Conservation (phyloP, 2,888 invertebrate species). For the Callyntrura sp. region DNA sequence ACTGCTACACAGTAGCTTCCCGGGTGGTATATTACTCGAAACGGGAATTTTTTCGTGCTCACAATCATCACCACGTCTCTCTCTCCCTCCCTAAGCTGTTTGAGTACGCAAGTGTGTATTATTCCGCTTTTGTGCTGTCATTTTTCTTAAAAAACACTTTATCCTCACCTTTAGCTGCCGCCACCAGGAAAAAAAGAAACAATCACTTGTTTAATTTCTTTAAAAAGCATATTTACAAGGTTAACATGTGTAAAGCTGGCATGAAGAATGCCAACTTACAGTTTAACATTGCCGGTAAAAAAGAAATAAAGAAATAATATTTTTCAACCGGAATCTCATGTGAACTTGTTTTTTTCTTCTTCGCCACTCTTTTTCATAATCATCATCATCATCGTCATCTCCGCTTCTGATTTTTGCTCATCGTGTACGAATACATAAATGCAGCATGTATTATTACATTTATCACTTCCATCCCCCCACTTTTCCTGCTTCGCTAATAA, state of each 20-base stretch:
- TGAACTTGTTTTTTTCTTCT: constrained; percentile 66
- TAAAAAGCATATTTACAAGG: constrained; percentile 40
- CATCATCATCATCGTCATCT: constrained; percentile 1
- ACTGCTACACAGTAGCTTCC: constrained; percentile 52
- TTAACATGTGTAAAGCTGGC: constrained; percentile 32
- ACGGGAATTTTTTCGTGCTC: constrained; percentile 47
- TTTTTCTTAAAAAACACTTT: constrained; percentile 46
- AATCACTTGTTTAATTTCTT: background rate
- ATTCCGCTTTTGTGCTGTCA: background rate
- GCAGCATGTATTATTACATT: constrained; percentile 16
- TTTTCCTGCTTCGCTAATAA: constrained; percentile 62
- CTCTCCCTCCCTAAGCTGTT: background rate
- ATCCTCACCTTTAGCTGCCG: too few species aligned
- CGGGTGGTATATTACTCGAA: constrained; percentile 60
- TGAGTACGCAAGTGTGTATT: background rate
- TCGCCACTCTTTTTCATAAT: background rate
- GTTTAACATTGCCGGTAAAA: background rate
- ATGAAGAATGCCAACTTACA: background rate
- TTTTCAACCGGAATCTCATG: constrained; percentile 75
- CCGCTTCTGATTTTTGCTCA: constrained; percentile 28
- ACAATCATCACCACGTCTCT: background rate
- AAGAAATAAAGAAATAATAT: constrained; percentile 51
- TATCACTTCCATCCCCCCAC: constrained; percentile 74
- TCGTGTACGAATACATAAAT: background rate
- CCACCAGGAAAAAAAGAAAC: too few species aligned